These are phyloP conservation scores for Aleiodes alternator DNA, from an alignment of 2,888 invertebrate genomes.

Conservation along the genomic window DNA sequence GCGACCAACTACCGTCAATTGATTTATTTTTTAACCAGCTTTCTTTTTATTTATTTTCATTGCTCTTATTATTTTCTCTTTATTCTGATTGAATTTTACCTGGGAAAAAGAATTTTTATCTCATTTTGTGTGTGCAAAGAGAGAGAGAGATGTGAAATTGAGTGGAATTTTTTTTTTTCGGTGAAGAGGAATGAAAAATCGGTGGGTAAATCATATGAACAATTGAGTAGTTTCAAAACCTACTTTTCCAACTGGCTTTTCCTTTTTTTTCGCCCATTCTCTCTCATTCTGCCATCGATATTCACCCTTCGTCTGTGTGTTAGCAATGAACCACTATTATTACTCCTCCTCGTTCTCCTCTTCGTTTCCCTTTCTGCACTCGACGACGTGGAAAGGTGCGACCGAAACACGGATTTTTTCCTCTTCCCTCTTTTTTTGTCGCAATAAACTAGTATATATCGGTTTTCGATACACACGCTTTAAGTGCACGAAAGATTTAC, in stretches of 20 bases:
- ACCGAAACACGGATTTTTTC: slow-evolving; percentile 54
- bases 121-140: too few species aligned
- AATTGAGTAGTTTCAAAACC: slow-evolving; percentile 29
- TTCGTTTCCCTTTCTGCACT: slow-evolving; percentile 42
- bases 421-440: slow-evolving; percentile 16
- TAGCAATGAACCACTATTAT: slow-evolving; percentile 47
- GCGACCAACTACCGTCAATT: slow-evolving; percentile 37
- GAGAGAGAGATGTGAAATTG: neutral
- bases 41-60: slow-evolving; percentile 14
- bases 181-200: neutral
- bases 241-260: slow-evolving; percentile 26
- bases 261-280: slow-evolving; percentile 24
- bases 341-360: slow-evolving; percentile 34
- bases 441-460: slow-evolving; percentile 47
- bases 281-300: slow-evolving; percentile 22
- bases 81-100: neutral
- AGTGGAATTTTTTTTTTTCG: slow-evolving; percentile 2
- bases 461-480: slow-evolving; percentile 51
- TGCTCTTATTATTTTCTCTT: neutral
- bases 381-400: slow-evolving; percentile 53
- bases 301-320: slow-evolving; percentile 19
- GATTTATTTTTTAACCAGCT: slow-evolving; percentile 32
- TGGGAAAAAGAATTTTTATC: too few species aligned
- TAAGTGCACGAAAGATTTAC: too few species aligned
- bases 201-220: slow-evolving; percentile 15